Conservation (phyloP, 2,113 vertebrate genomes). For the Columba janthina region DNA sequence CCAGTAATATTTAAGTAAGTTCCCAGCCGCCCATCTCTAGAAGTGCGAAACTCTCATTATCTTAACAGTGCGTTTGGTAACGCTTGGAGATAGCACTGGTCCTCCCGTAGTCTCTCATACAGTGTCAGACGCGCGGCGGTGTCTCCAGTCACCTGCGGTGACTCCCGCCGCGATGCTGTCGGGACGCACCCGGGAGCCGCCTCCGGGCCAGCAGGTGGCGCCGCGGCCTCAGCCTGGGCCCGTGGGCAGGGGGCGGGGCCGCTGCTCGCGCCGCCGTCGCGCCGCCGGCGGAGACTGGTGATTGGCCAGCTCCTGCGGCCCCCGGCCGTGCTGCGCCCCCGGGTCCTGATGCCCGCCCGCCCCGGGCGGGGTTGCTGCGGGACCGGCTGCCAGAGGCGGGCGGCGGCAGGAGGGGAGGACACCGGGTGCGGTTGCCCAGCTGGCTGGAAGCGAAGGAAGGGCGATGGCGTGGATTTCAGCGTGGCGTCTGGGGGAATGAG, state of each 20-base stretch:
- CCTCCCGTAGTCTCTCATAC: not conserved
- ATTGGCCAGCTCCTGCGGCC: no score
- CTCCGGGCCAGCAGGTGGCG: not conserved
- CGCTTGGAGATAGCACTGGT: not conserved
- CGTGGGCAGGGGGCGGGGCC: no score
- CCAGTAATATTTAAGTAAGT: not conserved
- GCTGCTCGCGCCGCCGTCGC: no score
- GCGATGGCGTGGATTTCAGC: not conserved
- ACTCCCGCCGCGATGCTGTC: rapidly evolving
- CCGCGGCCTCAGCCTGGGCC: not conserved
- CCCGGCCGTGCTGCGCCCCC: not conserved
- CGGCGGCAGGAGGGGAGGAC: not conserved
- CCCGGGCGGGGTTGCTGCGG: no score
- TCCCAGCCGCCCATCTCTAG: not conserved
- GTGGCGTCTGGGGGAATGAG: not conserved
- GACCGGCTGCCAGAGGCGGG: no score
- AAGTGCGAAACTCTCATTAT: not conserved
- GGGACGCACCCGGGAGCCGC: not conserved
- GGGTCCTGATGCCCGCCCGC: no score
- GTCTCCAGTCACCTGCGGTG: rapidly evolving
- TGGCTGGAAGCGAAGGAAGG: no score
- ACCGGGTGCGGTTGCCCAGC: not conserved
- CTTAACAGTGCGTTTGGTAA: not conserved
- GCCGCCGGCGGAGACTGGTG: no score
- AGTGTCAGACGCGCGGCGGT: rapidly evolving